A percentile compares a stretch with the other conserved stretches of the same genome.
These are phyloP conservation scores for Oreochromis grahami DNA, from an alignment of 2,797 vertebrate genomes.

Conservation along the genomic window DNA sequence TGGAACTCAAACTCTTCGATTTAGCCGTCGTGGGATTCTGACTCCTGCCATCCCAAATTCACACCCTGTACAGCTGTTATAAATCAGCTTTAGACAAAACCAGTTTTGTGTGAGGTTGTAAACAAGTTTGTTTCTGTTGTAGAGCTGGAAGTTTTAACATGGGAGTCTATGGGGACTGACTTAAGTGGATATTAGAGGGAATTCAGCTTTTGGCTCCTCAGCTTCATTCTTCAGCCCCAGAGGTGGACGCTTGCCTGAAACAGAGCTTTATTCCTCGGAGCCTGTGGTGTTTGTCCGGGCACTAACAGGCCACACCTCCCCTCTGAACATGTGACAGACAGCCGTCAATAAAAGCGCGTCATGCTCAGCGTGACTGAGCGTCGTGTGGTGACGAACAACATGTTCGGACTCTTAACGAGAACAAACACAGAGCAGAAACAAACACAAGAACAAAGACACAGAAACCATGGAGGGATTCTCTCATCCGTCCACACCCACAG, in stretches of 20 bases:
- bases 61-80: background rate
- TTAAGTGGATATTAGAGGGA: background rate
- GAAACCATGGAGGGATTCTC: slow-evolving; percentile 23
- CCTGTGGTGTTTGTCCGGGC: background rate
- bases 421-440: background rate
- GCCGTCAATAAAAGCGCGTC: background rate
- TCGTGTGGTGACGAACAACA: background rate
- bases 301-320: background rate
- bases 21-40: background rate
- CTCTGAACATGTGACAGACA: background rate
- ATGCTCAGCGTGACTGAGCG: no score
- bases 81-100: background rate
- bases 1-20: background rate
- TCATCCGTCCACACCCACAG: slow-evolving; percentile 40
- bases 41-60: background rate
- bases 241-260: background rate
- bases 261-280: background rate
- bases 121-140: background rate
- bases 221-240: background rate
- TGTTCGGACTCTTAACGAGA: background rate
- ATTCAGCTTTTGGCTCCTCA: background rate
- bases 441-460: slow-evolving; percentile 18
- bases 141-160: background rate
- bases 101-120: background rate
- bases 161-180: background rate